Conservation (phyloP, 2,113 vertebrate species). For the Montifringilla adamsi region DNA sequence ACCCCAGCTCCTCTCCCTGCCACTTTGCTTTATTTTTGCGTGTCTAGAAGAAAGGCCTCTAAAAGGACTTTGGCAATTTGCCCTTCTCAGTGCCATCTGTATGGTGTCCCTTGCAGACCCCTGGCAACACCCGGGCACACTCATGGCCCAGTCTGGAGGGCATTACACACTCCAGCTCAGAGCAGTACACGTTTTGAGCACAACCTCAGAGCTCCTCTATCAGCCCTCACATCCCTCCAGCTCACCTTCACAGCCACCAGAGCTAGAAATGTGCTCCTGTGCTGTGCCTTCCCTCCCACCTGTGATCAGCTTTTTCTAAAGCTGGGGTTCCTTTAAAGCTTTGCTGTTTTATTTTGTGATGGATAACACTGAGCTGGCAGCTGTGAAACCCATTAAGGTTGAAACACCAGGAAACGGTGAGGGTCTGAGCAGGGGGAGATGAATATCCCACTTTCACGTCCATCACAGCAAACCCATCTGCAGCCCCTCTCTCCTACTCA, state of each 20-base stretch:
- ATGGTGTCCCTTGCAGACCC: accelerated
- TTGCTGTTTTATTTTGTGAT: slow-evolving; percentile 23
- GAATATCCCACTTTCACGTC: neutral
- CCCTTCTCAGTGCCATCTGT: neutral
- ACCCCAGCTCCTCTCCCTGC: neutral
- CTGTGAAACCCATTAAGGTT: slow-evolving; percentile 65
- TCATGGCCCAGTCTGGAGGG: neutral
- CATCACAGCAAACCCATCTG: neutral
- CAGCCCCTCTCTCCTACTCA: neutral
- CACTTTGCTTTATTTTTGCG: neutral
- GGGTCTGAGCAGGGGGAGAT: neutral
- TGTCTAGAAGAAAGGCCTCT: neutral
- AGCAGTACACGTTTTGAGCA: neutral
- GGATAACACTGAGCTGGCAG: slow-evolving; percentile 35
- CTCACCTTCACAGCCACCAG: neutral
- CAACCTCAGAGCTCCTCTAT: neutral
- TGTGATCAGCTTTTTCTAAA: neutral
- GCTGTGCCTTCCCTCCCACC: neutral
- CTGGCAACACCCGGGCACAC: neutral
- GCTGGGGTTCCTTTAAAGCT: neutral
- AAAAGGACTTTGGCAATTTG: neutral
- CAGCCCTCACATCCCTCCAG: neutral
- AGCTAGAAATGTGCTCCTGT: neutral
- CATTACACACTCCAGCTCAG: accelerated
- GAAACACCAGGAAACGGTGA: slow-evolving; percentile 1